Percentiles rank a stretch among this genome's conserved stretches.
Evolutionary conservation across 2,113 vertebrate species (phyloP).

Genomic region (Gobius niger): DNA sequence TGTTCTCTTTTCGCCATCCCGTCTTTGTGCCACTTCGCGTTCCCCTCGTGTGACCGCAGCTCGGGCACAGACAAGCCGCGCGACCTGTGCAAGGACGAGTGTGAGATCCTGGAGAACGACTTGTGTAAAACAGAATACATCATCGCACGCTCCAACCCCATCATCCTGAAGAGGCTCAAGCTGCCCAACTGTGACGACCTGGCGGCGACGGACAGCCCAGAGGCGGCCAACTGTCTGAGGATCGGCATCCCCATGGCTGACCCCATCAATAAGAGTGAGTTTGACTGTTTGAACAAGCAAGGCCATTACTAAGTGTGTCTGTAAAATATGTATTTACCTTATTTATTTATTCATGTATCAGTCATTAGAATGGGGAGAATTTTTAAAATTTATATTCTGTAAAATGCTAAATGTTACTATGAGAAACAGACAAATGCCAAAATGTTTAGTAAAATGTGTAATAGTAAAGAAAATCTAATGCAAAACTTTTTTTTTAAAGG

Average conservation of each 20-base stretch:
- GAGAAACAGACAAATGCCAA: not conserved
- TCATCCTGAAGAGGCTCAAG: slow-evolving; percentile 95
- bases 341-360: not conserved
- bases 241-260: slow-evolving; percentile 97
- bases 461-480: too few relatives aligned
- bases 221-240: slow-evolving; percentile 90
- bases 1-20: slow-evolving; percentile 98
- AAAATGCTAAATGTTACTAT: too few relatives aligned
- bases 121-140: slow-evolving; percentile 98
- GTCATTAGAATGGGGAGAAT: too few relatives aligned
- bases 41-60: slow-evolving; percentile 93
- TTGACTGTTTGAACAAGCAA: not conserved
- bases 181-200: slow-evolving; percentile 97
- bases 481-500: too few relatives aligned
- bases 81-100: slow-evolving; percentile 95
- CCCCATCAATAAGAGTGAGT: slow-evolving; percentile 95
- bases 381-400: too few relatives aligned
- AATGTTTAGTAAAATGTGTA: too few relatives aligned
- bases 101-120: slow-evolving; percentile 97
- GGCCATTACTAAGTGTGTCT: not conserved
- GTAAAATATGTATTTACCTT: not conserved
- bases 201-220: slow-evolving; percentile 86
- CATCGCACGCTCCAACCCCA: slow-evolving; percentile 94
- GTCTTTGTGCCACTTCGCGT: slow-evolving; percentile 96
- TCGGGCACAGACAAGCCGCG: slow-evolving; percentile 86